Evolutionary conservation across 2,888 invertebrate genomes (phyloP).

Genomic region (Nymphalis urticae): DNA sequence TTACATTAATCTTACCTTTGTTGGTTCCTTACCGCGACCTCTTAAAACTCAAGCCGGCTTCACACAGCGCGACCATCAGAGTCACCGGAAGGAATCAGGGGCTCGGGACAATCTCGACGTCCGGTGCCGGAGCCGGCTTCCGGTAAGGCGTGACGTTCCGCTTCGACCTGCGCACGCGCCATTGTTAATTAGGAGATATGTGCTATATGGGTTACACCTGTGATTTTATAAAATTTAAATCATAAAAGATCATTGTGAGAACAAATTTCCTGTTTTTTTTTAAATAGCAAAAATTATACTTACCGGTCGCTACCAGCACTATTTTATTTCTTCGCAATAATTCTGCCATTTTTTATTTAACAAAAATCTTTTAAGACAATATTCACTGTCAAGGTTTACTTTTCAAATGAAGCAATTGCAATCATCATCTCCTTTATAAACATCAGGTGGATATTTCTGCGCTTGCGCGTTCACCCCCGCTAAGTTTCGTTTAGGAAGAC

Average conservation of each 20-base stretch:
- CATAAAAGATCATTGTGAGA: background rate
- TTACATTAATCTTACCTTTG: background rate
- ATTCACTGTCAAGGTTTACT: constrained; percentile 20
- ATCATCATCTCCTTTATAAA: constrained; percentile 43
- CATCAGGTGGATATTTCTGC: constrained; percentile 48
- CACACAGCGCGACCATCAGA: constrained; percentile 44
- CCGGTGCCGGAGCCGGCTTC: constrained; percentile 64
- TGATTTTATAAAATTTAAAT: constrained; percentile 11
- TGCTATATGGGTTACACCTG: constrained; percentile 36
- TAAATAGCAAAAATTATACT: background rate
- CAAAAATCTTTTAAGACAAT: background rate
- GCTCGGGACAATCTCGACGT: constrained; percentile 77
- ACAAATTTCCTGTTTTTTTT: background rate
- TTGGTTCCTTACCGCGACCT: constrained; percentile 20
- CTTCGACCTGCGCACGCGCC: constrained; percentile 70
- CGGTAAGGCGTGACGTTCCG: constrained; percentile 62
- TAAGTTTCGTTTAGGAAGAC: constrained; percentile 44
- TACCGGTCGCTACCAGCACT: background rate
- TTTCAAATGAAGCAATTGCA: constrained; percentile 31
- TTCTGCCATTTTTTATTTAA: background rate
- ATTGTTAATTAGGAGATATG: constrained; percentile 45
- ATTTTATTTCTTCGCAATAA: background rate
- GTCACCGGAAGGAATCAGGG: constrained; percentile 79
- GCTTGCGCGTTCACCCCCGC: constrained; percentile 48
- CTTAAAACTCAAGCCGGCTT: constrained; percentile 38